Percentiles rank a stretch among this genome's conserved stretches.
Evolutionary conservation across 2,113 vertebrate genomes (phyloP).

Genomic region (Sinosuthora webbiana): DNA sequence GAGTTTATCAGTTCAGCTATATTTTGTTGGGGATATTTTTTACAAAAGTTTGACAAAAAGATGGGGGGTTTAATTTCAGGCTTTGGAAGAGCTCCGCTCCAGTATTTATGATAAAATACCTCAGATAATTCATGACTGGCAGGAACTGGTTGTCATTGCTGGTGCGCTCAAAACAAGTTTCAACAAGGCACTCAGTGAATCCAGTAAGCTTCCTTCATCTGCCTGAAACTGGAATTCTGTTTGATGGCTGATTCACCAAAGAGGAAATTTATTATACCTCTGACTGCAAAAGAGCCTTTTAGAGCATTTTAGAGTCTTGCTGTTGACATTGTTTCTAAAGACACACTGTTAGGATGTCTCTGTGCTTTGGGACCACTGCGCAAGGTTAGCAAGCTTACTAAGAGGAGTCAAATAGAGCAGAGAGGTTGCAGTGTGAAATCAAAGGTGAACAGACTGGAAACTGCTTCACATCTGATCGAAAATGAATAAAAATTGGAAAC

Average conservation of each 20-base stretch:
- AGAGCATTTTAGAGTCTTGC: not conserved
- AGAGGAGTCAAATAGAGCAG: not conserved
- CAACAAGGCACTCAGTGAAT: not conserved
- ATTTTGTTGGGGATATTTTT: not conserved
- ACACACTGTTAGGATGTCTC: rapidly evolving
- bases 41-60: not conserved
- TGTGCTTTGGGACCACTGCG: not conserved
- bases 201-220: not conserved
- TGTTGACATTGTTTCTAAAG: not conserved
- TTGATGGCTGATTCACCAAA: not conserved
- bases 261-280: not conserved
- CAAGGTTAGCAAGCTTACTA: not conserved
- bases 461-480: not conserved
- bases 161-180: not conserved
- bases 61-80: not conserved
- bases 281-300: not conserved
- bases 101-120: not conserved
- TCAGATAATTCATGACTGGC: not conserved
- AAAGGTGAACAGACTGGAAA: not conserved
- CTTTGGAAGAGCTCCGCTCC: not conserved
- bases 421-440: not conserved
- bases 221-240: not conserved
- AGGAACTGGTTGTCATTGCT: not conserved
- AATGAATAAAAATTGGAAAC: not conserved
- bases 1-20: not conserved